Evolutionary conservation across 2,113 vertebrate genomes (phyloP).

Genomic region (Hippolais icterina): DNA sequence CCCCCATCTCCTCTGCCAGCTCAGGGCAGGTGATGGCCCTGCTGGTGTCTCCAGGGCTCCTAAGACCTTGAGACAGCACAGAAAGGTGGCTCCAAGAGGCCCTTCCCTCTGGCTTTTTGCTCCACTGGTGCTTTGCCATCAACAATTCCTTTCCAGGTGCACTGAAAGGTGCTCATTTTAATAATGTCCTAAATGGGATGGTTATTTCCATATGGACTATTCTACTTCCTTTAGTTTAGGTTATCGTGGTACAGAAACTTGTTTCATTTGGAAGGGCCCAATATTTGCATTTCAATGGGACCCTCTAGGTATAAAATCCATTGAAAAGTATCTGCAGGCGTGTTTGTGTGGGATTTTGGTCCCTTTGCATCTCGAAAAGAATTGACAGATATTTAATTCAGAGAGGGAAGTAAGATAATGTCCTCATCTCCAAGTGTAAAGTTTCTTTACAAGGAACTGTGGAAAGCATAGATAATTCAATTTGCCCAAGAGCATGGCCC

Average conservation of each 20-base stretch:
- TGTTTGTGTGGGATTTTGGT: background rate
- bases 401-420: background rate
- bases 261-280: background rate
- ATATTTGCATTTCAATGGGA: background rate
- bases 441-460: background rate
- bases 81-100: background rate
- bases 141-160: background rate
- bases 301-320: background rate
- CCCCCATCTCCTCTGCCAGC: background rate
- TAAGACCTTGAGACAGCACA: background rate
- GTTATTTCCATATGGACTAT: background rate
- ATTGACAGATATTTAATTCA: background rate
- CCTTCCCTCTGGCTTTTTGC: background rate
- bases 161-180: background rate
- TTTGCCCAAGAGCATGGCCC: background rate
- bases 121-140: background rate
- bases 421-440: background rate
- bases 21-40: background rate
- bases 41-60: accelerated
- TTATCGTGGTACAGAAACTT: background rate
- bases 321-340: background rate
- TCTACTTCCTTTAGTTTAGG: background rate
- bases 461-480: background rate
- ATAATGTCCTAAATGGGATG: background rate
- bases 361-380: background rate